phyloP scores from a whole-genome alignment of 2,113 vertebrate species.

The Gorsachius goisagi region DNA sequence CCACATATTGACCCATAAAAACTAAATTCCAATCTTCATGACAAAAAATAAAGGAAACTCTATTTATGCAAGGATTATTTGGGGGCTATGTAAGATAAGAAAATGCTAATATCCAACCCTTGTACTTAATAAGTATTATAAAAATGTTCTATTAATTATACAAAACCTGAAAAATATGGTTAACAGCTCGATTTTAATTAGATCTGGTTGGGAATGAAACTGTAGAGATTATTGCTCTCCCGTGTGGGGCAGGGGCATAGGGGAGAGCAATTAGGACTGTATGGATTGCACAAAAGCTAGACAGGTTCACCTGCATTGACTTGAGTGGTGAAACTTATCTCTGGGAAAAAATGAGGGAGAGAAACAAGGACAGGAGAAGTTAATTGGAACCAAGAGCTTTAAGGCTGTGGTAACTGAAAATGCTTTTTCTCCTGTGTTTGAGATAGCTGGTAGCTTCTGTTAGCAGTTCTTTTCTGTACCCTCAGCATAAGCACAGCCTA shows the following conservation, averaged over 20 bases:
- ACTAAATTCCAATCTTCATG: not conserved
- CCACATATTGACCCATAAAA: not conserved
- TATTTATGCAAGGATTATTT: not conserved
- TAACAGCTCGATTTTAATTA: conserved; percentile 27
- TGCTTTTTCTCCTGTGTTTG: not conserved
- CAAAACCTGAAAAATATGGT: not conserved
- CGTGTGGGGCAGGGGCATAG: not conserved
- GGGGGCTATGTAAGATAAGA: not conserved
- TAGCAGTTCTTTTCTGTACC: not conserved
- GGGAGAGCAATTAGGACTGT: not conserved
- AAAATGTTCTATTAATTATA: conserved; percentile 1
- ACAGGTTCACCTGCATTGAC: not conserved
- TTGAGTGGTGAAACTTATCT: not conserved
- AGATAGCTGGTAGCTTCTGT: not conserved
- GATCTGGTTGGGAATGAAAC: not conserved
- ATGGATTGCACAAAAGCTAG: not conserved
- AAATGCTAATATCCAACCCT: not conserved
- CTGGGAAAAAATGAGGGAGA: not conserved
- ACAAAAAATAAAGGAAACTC: not conserved
- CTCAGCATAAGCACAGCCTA: not conserved
- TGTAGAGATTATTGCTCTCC: not conserved
- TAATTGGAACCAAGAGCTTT: not conserved
- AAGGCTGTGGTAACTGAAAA: not conserved
- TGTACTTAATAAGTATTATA: not conserved
- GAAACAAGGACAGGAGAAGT: not conserved